Percentiles rank a stretch among this genome's conserved stretches.
These are phyloP conservation scores for Drosophila barbarae DNA, from an alignment of 2,888 invertebrate genomes.

Conservation along the genomic window DNA sequence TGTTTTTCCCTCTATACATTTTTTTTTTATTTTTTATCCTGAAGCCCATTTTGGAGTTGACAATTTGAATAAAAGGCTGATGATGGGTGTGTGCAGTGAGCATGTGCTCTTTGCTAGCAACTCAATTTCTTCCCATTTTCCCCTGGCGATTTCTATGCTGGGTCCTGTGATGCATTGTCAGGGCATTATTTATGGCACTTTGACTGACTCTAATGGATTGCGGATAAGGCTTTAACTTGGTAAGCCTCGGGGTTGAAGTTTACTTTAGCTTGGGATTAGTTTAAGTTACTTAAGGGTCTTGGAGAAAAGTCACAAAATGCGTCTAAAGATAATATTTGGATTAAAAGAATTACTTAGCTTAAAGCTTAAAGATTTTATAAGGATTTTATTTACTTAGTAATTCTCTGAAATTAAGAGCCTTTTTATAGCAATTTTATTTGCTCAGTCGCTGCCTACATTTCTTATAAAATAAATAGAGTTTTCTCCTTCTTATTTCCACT, in stretches of 20 bases:
- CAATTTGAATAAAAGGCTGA: slow-evolving; percentile 69
- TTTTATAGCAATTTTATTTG: not conserved
- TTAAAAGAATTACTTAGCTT: too few species aligned
- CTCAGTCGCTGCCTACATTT: not conserved
- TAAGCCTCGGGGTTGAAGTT: not conserved
- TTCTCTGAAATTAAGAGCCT: not conserved
- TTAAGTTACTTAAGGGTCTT: not conserved
- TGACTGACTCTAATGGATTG: slow-evolving; percentile 40
- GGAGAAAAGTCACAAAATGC: not conserved
- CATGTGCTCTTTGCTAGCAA: slow-evolving; percentile 39
- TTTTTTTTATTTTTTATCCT: not conserved
- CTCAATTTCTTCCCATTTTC: slow-evolving; percentile 13
- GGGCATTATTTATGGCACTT: slow-evolving; percentile 37
- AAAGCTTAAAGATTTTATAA: not conserved
- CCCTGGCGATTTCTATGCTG: slow-evolving; percentile 18
- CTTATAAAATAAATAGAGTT: slow-evolving; percentile 15
- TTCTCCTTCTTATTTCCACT: slow-evolving; percentile 12
- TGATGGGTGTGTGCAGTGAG: slow-evolving; percentile 52
- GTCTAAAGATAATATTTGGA: not conserved
- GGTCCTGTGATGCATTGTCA: slow-evolving; percentile 30
- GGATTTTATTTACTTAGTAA: not conserved
- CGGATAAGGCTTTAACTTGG: slow-evolving; percentile 21
- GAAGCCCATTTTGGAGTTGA: slow-evolving; percentile 48
- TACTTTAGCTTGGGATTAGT: slow-evolving; percentile 7
- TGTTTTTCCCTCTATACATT: slow-evolving; percentile 15